Conservation (phyloP, 2,797 vertebrate species). For the Hoplostethus mediterraneus region DNA sequence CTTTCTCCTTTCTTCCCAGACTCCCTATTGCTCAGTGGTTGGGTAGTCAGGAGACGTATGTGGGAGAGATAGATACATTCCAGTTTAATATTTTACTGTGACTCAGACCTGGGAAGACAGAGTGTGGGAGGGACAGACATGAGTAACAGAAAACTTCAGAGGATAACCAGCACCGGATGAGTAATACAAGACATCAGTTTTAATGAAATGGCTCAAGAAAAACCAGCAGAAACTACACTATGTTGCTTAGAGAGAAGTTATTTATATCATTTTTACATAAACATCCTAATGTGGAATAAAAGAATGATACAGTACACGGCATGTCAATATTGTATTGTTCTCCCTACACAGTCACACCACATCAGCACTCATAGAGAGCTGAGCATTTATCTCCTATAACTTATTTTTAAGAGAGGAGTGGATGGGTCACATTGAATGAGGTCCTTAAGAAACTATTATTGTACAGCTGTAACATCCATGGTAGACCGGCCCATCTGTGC, state of each 20-base stretch:
- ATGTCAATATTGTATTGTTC: background rate
- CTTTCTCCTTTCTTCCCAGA: constrained; percentile 68
- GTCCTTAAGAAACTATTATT: background rate
- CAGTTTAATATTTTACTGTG: constrained; percentile 84
- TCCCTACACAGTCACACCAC: constrained; percentile 4
- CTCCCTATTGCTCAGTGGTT: constrained; percentile 76
- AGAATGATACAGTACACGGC: constrained; percentile 1
- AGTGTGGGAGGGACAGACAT: constrained; percentile 36
- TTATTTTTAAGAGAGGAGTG: background rate
- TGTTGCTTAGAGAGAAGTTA: constrained; percentile 16
- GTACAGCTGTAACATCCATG: background rate
- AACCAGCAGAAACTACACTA: constrained; percentile 20
- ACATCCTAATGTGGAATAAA: constrained; percentile 1
- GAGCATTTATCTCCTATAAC: background rate
- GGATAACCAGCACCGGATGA: constrained; percentile 43
- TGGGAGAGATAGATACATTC: constrained; percentile 78
- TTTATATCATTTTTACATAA: constrained; percentile 30
- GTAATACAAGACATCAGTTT: constrained; percentile 48
- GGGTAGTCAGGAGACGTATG: constrained; percentile 68
- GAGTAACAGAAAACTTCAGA: constrained; percentile 48
- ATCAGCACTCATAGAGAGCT: background rate
- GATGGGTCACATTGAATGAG: no score
- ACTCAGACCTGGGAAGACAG: constrained; percentile 59
- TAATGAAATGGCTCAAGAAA: constrained; percentile 43
- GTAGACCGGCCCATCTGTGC: constrained; percentile 15